These are phyloP conservation scores for Drosophila affinis DNA, from an alignment of 2,888 invertebrate species.

Conservation along the genomic window DNA sequence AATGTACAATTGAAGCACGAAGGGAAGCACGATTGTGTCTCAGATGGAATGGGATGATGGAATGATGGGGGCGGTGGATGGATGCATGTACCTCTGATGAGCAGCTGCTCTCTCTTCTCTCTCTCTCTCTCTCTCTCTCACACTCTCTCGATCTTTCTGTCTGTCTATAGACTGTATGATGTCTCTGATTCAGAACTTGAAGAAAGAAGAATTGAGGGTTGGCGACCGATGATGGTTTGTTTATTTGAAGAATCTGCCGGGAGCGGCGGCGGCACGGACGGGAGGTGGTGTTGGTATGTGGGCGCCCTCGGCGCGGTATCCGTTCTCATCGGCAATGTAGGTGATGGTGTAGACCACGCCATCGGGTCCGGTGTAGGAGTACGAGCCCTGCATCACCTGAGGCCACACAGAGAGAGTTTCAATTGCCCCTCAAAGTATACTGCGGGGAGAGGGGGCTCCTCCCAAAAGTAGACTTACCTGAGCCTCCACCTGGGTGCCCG, in stretches of 20 bases:
- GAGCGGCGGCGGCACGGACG: conserved; percentile 57
- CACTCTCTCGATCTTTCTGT: conserved; percentile 21
- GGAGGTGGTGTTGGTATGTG: conserved; percentile 84
- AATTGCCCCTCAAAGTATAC: conserved; percentile 32
- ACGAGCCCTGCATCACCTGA: conserved; percentile 86
- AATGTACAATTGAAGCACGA: conserved; percentile 47
- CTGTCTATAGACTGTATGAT: conserved; percentile 3
- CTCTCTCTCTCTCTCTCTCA: conserved; percentile 30
- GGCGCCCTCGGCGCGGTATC: conserved; percentile 84
- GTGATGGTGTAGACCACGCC: conserved; percentile 85
- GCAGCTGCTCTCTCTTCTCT: no score
- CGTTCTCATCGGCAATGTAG: conserved; percentile 85
- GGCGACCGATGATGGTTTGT: neutral
- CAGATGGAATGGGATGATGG: conserved; percentile 9
- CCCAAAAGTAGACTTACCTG: conserved; percentile 82
- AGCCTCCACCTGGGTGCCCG: conserved; percentile 85
- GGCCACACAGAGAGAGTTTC: neutral
- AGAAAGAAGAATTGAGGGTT: neutral
- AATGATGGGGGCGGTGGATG: conserved; percentile 4
- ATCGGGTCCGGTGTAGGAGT: conserved; percentile 86
- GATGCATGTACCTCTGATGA: conserved; percentile 27
- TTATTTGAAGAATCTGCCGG: conserved; percentile 80
- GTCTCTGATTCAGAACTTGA: conserved; percentile 1
- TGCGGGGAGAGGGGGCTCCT: neutral
- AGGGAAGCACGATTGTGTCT: neutral